Evolutionary conservation across 2,797 vertebrate species (phyloP), one percentile per base, ranked within the genome.

Genomic region (Gephyroberyx darwinii): DNA sequence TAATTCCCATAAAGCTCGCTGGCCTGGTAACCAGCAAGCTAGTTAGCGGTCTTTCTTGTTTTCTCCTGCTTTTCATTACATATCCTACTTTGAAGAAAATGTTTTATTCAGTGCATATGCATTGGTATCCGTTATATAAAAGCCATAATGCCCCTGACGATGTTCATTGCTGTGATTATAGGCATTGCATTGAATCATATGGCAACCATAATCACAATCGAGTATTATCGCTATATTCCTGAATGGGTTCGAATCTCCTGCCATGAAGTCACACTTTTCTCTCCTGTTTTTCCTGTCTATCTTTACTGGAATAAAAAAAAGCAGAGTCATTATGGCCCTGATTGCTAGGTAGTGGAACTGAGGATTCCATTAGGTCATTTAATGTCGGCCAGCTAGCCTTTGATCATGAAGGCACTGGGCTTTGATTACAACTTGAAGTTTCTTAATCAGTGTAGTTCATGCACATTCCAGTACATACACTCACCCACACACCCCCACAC

Each of bases 381-480:
- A 74, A 75, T 10, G 43, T 61, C 8, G 7, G 19, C 52, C 51
- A 31, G 37, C 58, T n/a, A 50, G 37, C 61, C 69, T 82, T 75
- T 69, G 83, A 80, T 84, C 68, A 53, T 0, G 0, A 72, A 67
- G 26, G 58, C 74, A 55, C 50, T 13, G 0, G 61, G 14, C 67
- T 79, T 75, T 71, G 54, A 86, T 78, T 47, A 73, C 30, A 64
- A 59, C 4, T 1, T 30, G 50, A 37, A 67, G 26, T 66, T 75
- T 69, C 43, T 66, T 64, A 60, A 85, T 80, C 75, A 74, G 39
- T 8, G 65, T n/a, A 0, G 45, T 47, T 72, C 71, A 48, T 54
- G n/a, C 65, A 73, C 70, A 89, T 82, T 87, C 82, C 75, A 59
- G 14, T 53, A 13, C 20, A 51, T 8, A 64, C 60, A 62, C 48